phyloP scores from a whole-genome alignment of 2,797 vertebrate species.

The Sebastes paucispinis region DNA sequence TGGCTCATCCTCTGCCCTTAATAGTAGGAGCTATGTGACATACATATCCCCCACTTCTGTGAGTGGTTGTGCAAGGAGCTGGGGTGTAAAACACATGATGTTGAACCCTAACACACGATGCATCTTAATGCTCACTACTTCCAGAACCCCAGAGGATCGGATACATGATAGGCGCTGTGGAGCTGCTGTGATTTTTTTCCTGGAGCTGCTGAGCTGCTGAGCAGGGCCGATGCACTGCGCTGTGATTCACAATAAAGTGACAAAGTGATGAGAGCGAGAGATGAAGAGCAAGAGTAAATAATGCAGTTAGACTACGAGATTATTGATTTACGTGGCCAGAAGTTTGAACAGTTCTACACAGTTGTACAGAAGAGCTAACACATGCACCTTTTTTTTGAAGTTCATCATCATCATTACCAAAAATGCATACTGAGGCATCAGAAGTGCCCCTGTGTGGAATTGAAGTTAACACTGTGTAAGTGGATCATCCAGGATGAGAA shows the following conservation, averaged over 20 bases:
- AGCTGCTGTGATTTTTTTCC: conserved; percentile 27
- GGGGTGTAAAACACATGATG: conserved; percentile 21
- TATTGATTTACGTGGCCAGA: conserved; percentile 30
- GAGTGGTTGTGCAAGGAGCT: conserved; percentile 14
- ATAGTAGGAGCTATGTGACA: conserved; percentile 51
- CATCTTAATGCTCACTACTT: conserved; percentile 52
- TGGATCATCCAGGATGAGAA: background rate
- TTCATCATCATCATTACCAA: conserved; percentile 18
- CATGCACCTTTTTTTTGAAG: conserved; percentile 5
- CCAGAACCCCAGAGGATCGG: conserved; percentile 45
- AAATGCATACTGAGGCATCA: background rate
- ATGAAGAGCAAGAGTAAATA: conserved; percentile 15
- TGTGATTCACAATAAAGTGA: conserved; percentile 27
- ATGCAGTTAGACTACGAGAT: conserved; percentile 20
- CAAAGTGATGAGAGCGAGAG: conserved; percentile 24
- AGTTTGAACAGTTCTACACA: conserved; percentile 26
- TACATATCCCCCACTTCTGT: conserved; percentile 20
- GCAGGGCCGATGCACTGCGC: conserved; percentile 4
- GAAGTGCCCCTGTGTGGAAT: background rate
- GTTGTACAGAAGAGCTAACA: conserved; percentile 22
- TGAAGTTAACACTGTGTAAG: background rate
- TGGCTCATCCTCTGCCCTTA: conserved; percentile 55
- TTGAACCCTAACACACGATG: conserved; percentile 29
- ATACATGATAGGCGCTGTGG: conserved; percentile 38
- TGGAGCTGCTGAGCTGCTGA: conserved; percentile 14